Percentiles rank a stretch among this genome's conserved stretches.
phyloP scores from a whole-genome alignment of 2,113 vertebrate genomes.

The Ranitomeya imitator region DNA sequence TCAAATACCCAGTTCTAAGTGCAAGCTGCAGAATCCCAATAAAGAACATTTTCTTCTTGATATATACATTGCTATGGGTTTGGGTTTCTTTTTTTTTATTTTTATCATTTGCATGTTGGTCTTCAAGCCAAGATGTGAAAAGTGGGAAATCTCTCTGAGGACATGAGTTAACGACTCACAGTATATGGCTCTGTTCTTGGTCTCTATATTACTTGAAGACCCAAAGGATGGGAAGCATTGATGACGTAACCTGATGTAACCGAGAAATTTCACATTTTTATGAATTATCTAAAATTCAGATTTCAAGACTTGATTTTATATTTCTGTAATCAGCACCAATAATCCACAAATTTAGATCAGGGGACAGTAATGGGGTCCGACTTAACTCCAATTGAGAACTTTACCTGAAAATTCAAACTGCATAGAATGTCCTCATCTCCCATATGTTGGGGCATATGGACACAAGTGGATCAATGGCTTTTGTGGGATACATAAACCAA shows the following conservation, averaged over 20 bases:
- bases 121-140: too few species aligned
- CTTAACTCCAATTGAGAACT: background rate
- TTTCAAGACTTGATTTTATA: too few species aligned
- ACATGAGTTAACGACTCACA: background rate
- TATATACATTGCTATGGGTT: background rate
- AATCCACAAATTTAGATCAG: too few species aligned
- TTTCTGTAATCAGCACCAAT: too few species aligned
- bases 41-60: background rate
- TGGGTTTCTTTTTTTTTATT: background rate
- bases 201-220: slow-evolving; percentile 19
- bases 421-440: too few species aligned
- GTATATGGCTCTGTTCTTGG: slow-evolving; percentile 31
- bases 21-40: background rate
- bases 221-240: background rate
- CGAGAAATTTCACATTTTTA: background rate
- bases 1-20: background rate
- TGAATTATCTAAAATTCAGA: background rate
- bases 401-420: background rate
- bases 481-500: too few species aligned
- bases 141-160: background rate
- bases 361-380: background rate
- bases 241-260: background rate
- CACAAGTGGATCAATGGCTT: too few species aligned
- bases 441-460: too few species aligned
- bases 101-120: background rate